A percentile compares a stretch with the other conserved stretches of the same genome.
These are phyloP conservation scores for Hephaestus fuliginosus DNA, from an alignment of 2,797 vertebrate species.

Conservation along the genomic window DNA sequence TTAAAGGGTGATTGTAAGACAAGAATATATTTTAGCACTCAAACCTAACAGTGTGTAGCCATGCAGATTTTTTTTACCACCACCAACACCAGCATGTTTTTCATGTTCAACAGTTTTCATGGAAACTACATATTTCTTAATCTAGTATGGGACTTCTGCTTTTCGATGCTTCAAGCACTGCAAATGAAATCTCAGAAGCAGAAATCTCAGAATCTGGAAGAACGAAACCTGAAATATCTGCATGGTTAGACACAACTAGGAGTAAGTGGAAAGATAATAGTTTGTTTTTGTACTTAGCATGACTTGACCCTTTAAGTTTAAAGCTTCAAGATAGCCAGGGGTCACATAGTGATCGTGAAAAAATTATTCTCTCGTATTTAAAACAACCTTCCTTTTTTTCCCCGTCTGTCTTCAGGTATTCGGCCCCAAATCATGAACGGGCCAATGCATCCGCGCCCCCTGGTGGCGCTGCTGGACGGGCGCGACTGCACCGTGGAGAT, in stretches of 20 bases:
- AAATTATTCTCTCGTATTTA: background rate
- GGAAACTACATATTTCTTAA: background rate
- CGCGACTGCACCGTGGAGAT: slow-evolving; percentile 98
- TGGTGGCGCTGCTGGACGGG: slow-evolving; percentile 96
- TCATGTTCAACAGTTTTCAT: background rate
- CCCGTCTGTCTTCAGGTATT: slow-evolving; percentile 86
- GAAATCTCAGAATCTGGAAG: background rate
- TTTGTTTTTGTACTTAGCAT: background rate
- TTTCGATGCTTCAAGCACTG: background rate
- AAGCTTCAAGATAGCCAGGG: background rate
- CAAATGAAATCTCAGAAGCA: background rate
- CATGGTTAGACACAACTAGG: background rate
- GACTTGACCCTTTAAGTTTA: background rate
- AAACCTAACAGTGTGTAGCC: background rate
- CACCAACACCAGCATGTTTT: too few species aligned
- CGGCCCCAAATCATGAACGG: slow-evolving; percentile 98
- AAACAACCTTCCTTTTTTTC: slow-evolving; percentile 1
- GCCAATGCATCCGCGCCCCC: slow-evolving; percentile 95
- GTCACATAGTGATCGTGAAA: background rate
- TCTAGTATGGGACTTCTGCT: background rate
- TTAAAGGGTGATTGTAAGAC: background rate
- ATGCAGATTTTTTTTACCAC: background rate
- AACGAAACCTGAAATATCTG: background rate
- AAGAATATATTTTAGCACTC: background rate
- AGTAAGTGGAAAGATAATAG: background rate